phyloP scores from a whole-genome alignment of 2,113 vertebrate species.

The Glaucidium brasilianum region DNA sequence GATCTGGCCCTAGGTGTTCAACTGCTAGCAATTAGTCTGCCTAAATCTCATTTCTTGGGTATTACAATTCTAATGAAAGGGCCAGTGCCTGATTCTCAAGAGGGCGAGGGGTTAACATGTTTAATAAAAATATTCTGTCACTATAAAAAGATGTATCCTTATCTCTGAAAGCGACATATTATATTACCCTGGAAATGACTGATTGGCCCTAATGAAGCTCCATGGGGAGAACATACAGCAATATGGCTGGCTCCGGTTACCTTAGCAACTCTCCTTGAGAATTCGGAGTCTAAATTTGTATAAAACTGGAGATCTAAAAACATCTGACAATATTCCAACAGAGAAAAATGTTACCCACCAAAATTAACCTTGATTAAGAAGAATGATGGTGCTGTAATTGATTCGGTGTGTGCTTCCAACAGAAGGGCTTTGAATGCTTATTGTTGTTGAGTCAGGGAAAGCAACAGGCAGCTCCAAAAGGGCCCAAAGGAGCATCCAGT shows the following conservation, averaged over 20 bases:
- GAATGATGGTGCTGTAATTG: constrained; percentile 50
- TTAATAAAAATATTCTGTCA: constrained; percentile 47
- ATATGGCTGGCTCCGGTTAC: constrained; percentile 69
- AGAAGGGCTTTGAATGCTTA: not conserved
- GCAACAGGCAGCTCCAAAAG: not conserved
- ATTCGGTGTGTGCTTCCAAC: not conserved
- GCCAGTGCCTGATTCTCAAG: constrained; percentile 12
- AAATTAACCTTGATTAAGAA: constrained; percentile 73
- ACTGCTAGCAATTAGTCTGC: not conserved
- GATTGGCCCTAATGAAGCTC: constrained; percentile 66
- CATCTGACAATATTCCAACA: constrained; percentile 63
- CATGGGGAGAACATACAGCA: constrained; percentile 49
- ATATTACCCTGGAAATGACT: constrained; percentile 65
- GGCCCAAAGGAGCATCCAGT: not conserved
- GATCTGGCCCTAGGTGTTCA: not conserved
- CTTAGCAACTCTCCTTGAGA: constrained; percentile 75
- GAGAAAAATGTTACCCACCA: constrained; percentile 46
- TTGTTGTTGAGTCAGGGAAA: not conserved
- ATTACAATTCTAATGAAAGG: not conserved
- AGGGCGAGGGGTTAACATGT: constrained; percentile 46
- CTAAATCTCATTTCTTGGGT: constrained; percentile 22
- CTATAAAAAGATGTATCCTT: constrained; percentile 65
- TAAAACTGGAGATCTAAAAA: constrained; percentile 60
- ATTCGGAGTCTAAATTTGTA: constrained; percentile 66
- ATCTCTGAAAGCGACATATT: constrained; percentile 36